These are phyloP conservation scores for Macrochelys suwanniensis DNA, from an alignment of 2,797 vertebrate genomes.

Conservation along the genomic window DNA sequence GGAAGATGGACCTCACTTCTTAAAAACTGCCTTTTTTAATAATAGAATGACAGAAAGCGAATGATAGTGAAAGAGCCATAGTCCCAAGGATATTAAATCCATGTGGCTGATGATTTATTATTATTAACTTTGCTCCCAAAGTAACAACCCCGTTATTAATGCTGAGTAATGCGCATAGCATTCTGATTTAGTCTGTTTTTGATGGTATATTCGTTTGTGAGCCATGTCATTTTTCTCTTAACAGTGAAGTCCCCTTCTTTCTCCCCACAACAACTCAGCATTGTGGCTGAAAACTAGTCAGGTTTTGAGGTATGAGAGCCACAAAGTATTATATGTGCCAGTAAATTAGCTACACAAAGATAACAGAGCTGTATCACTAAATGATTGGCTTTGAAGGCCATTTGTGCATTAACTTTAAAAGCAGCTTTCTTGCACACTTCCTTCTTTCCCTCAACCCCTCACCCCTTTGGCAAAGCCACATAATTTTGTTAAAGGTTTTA, in stretches of 20 bases:
- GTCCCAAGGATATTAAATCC: not conserved
- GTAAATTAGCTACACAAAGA: constrained; percentile 54
- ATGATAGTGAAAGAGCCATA: rapidly evolving
- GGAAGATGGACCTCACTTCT: not conserved
- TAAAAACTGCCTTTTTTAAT: not conserved
- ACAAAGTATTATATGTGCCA: constrained; percentile 25
- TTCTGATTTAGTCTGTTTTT: not conserved
- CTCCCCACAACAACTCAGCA: constrained; percentile 14
- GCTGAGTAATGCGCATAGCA: not conserved
- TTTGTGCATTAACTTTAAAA: constrained; percentile 1
- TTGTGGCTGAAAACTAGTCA: constrained; percentile 38
- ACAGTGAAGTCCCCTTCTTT: not conserved
- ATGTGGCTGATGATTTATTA: not conserved
- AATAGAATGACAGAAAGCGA: not conserved
- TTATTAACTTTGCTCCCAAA: not conserved
- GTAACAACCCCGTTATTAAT: not conserved
- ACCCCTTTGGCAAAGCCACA: constrained; percentile 47
- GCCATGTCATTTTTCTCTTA: not conserved
- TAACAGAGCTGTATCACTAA: constrained; percentile 47
- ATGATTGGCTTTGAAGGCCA: constrained; percentile 63
- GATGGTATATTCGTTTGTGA: not conserved
- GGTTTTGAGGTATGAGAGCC: constrained; percentile 32
- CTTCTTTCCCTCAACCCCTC: not conserved
- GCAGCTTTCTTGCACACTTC: constrained; percentile 25
- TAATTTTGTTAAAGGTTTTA: constrained; percentile 80